phyloP scores from a whole-genome alignment of 30 jellyfish, hydroid and myxozoan genomes.

The Aurelia coerulea region DNA sequence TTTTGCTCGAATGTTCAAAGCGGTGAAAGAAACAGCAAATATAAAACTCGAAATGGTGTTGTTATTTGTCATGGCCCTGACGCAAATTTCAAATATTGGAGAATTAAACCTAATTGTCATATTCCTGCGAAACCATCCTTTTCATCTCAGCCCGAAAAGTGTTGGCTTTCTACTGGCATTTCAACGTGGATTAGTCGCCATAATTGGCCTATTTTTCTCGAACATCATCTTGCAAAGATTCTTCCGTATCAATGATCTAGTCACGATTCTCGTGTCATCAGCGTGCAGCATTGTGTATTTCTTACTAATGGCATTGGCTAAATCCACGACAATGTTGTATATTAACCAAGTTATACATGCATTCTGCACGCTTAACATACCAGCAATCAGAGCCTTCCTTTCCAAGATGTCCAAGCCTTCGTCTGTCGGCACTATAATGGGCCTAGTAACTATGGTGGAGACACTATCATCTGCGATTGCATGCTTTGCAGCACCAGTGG shows the following conservation, averaged over 20 bases:
- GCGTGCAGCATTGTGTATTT: conserved; percentile 7
- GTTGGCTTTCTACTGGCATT: conserved; percentile 32
- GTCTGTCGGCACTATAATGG: conserved; percentile 25
- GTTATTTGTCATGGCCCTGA: conserved; percentile 9
- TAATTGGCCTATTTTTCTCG: conserved; percentile 35
- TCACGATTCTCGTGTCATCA: conserved; percentile 16
- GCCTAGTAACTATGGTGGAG: conserved; percentile 31
- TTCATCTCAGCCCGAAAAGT: conserved; percentile 11
- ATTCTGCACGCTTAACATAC: conserved; percentile 19
- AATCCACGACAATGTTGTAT: conserved; percentile 26
- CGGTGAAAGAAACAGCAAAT: conserved; percentile 12
- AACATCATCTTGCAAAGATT: conserved; percentile 24
- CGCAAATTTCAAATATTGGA: conserved; percentile 14
- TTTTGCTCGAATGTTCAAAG: background rate
- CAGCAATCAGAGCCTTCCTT: conserved; percentile 33
- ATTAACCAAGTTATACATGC: conserved; percentile 22
- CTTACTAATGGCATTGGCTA: conserved; percentile 27
- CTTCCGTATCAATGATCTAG: conserved; percentile 25
- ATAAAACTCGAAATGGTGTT: conserved; percentile 2
- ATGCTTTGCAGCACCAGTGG: conserved; percentile 40
- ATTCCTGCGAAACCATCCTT: conserved; percentile 17
- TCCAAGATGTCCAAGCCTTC: conserved; percentile 37
- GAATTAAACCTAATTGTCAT: conserved; percentile 28
- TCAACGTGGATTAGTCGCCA: conserved; percentile 9
- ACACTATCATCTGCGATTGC: conserved; percentile 28